Conservation (phyloP, 2,797 vertebrate genomes). For the Monodelphis domestica region DNA sequence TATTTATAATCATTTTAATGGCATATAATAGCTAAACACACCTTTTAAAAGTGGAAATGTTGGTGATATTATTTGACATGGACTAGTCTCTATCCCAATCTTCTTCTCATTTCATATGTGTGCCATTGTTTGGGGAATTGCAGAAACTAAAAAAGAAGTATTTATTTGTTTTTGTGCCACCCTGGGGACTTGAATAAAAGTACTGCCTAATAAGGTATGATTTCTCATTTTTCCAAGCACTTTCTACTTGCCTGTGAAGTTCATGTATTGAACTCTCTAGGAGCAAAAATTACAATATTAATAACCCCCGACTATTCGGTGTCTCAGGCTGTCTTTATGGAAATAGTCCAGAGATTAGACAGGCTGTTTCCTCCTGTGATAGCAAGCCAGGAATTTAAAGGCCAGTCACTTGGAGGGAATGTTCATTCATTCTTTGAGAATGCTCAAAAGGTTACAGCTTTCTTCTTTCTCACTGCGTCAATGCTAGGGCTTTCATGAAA, state of each 20-base stretch:
- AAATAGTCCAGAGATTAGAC: slow-evolving; percentile 29
- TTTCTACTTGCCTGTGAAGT: slow-evolving; percentile 15
- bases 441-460: slow-evolving; percentile 66
- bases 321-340: slow-evolving; percentile 53
- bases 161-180: slow-evolving; percentile 19
- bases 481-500: slow-evolving; percentile 5
- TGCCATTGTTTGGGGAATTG: slow-evolving; percentile 23
- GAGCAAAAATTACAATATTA: slow-evolving; percentile 61
- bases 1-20: slow-evolving; percentile 35
- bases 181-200: slow-evolving; percentile 26
- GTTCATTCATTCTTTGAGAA: slow-evolving; percentile 66
- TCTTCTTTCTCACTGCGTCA: slow-evolving; percentile 52
- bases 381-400: slow-evolving; percentile 50
- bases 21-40: not conserved
- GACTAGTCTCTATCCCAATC: not conserved
- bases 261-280: slow-evolving; percentile 33
- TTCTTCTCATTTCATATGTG: slow-evolving; percentile 37
- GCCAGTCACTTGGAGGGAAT: slow-evolving; percentile 66
- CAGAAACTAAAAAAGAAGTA: not conserved
- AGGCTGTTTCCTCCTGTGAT: slow-evolving; percentile 58
- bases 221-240: slow-evolving; percentile 53
- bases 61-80: slow-evolving; percentile 22
- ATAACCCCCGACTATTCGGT: slow-evolving; percentile 64
- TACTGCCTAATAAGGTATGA: not conserved
- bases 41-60: slow-evolving; percentile 17